phyloP scores from a whole-genome alignment of 1,140 invertebrate species.

The Phenacoccus solenopsis region DNA sequence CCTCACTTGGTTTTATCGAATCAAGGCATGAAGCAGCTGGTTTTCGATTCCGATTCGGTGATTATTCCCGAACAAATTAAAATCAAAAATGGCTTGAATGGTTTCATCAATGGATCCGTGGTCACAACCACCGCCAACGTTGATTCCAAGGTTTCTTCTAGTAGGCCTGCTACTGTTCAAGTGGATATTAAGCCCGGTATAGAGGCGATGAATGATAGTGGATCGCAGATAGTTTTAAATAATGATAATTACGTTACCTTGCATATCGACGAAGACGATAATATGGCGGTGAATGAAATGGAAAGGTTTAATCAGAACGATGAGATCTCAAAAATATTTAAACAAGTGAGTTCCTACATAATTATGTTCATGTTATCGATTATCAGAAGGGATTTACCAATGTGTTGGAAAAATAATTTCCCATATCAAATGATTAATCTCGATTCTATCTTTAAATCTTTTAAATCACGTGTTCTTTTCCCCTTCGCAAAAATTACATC shows the following conservation, averaged over 20 bases:
- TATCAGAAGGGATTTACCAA: no score
- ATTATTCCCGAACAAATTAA: neutral
- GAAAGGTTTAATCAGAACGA: conserved; percentile 1
- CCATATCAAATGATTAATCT: no score
- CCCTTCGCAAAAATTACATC: no score
- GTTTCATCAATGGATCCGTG: conserved; percentile 11
- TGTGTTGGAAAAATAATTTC: no score
- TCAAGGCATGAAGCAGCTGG: neutral
- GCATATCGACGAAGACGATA: conserved; percentile 4
- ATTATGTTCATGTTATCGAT: no score
- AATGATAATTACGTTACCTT: conserved; percentile 10
- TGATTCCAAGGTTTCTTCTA: neutral
- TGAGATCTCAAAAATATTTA: conserved; percentile 4
- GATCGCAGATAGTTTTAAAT: neutral
- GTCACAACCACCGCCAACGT: neutral
- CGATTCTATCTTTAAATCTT: no score
- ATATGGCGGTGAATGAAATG: neutral
- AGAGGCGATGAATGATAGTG: neutral
- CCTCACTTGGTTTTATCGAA: conserved; percentile 19
- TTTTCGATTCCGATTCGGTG: neutral
- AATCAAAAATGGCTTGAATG: conserved; percentile 4
- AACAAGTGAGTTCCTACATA: neutral
- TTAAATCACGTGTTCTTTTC: no score
- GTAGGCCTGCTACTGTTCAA: neutral
- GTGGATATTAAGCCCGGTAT: neutral